Base-by-base conservation (phyloP, 2,797 vertebrate genomes). In the Enteromius fasciolatus region DNA sequence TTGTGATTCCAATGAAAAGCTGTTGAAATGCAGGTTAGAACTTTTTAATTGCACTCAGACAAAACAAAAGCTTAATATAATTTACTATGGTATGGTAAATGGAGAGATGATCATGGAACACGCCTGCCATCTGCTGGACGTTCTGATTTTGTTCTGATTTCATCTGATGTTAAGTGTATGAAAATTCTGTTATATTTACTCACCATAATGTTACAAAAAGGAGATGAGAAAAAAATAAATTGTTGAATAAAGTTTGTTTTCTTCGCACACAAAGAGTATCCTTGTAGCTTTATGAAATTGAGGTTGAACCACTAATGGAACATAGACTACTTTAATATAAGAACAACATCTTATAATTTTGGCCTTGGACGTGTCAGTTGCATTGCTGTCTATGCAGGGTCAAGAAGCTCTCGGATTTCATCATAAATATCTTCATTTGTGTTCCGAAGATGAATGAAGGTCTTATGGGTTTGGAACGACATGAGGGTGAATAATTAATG, bases 91-190 rank as follows among this genome's bases (percentile, higher is more conserved):
- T 64, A 28, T 2, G 3, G 10, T 69, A 48, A 23, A 7, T 1
- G 9, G n/a, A 66, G 33, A 25, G 54, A 64, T 54, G 57, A 17
- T 67, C 57, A 63, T 76, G 82, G 87, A 83, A 59, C 90, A 83
- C 82, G 89, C 88, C 88, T 90, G 91, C 93, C 93, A 93, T 79
- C 93, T 94, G 88, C 88, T 84, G 86, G 84, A 67, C 3, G n/a
- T 17, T 57, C 69, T 50, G 75, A 46, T 54, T 25, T 73, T 76
- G 44, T 57, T 76, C 39, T 10, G n/a, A 23, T 4, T 20, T 18
- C 7, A 20, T 8, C 20, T 25, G n/a, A 4, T 28, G 9, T 28
- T 61, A 3, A 61, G 11, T 4, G 11, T 23, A 48, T 50, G 0
- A 20, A 33, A 73, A 14, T 52, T 11, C 28, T 36, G 18, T 50